Evolutionary conservation across 2,888 invertebrate species (phyloP).

Genomic region (Sinhomidia bicolor): DNA sequence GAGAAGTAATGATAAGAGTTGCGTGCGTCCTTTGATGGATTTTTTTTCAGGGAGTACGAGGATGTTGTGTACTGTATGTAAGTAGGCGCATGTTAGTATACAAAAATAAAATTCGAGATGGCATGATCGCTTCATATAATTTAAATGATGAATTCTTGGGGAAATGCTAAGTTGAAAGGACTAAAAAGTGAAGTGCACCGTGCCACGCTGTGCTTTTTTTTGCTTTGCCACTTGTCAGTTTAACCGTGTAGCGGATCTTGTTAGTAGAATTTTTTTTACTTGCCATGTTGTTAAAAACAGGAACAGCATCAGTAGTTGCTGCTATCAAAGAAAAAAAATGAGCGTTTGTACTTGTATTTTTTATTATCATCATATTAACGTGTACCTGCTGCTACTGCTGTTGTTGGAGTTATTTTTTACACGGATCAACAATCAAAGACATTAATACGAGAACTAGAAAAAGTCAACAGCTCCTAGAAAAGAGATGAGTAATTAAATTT

Average conservation of each 20-base stretch:
- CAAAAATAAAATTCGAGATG: not conserved
- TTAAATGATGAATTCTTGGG: not conserved
- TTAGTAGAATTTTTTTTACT: no score
- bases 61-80: no score
- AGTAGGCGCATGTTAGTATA: not conserved
- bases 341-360: not conserved
- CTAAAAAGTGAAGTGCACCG: not conserved
- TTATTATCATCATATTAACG: not conserved
- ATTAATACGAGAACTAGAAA: not conserved
- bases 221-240: no score
- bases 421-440: not conserved
- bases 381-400: not conserved
- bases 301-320: no score
- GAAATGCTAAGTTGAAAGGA: not conserved
- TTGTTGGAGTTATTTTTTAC: no score
- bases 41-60: not conserved
- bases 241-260: no score
- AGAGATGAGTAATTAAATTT: not conserved
- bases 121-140: not conserved
- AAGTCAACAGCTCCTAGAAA: not conserved
- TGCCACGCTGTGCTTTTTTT: not conserved
- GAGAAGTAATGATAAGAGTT: not conserved
- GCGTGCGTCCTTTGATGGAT: not conserved
- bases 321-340: no score
- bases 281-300: no score